Conservation (phyloP, 1,140 invertebrate species). For the Doryteuthis pealeii region DNA sequence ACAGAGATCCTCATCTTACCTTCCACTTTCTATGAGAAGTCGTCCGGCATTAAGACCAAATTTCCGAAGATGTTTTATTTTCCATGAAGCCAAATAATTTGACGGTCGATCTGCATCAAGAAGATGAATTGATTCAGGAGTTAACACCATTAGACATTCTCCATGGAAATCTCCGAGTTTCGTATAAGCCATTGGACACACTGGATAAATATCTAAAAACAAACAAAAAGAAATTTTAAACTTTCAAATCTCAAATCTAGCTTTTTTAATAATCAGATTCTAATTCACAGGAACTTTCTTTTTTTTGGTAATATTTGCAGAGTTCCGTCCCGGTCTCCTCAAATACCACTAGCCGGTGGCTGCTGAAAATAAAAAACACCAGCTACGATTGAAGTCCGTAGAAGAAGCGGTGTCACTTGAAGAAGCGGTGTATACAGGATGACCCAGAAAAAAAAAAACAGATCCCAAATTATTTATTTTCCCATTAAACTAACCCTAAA, state of each 20-base stretch:
- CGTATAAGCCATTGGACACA: slow-evolving; percentile 3
- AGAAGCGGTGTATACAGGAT: too few relatives aligned
- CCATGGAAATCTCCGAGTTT: slow-evolving; percentile 8
- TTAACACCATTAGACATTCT: slow-evolving; percentile 6
- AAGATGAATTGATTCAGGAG: slow-evolving; percentile 2
- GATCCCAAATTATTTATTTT: too few relatives aligned
- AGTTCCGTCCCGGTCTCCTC: too few relatives aligned
- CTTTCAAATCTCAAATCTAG: not conserved
- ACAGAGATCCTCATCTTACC: not conserved
- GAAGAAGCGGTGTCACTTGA: too few relatives aligned
- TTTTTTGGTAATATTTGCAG: too few relatives aligned
- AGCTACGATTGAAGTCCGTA: too few relatives aligned
- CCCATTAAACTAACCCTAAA: too few relatives aligned
- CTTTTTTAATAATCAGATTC: not conserved
- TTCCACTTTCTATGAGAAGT: not conserved
- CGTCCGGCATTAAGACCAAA: not conserved
- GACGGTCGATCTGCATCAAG: slow-evolving; percentile 1
- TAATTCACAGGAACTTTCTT: too few relatives aligned
- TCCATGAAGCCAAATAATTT: not conserved
- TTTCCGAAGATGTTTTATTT: slow-evolving; percentile 1
- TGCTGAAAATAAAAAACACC: too few relatives aligned
- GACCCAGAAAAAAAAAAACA: too few relatives aligned
- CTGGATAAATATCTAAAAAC: slow-evolving; percentile 12
- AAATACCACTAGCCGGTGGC: too few relatives aligned
- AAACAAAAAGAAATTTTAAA: slow-evolving; percentile 6